These are phyloP conservation scores for Zaprionus lachaisei DNA, from an alignment of 1,140 invertebrate genomes.

Conservation along the genomic window DNA sequence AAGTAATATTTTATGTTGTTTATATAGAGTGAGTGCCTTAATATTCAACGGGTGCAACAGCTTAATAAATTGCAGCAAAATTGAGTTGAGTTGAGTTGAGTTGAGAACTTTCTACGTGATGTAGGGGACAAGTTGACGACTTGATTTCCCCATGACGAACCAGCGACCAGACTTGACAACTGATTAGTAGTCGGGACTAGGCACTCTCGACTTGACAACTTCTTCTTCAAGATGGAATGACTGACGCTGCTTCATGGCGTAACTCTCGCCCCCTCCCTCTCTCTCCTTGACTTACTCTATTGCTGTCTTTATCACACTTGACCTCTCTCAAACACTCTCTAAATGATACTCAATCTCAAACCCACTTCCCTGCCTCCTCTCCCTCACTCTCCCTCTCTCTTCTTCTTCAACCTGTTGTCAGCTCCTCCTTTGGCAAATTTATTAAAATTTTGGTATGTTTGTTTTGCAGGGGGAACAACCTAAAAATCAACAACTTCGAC, in stretches of 20 bases:
- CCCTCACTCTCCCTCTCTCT: neutral
- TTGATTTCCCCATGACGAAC: slow-evolving; percentile 33
- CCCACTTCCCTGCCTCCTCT: neutral
- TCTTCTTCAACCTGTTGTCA: neutral
- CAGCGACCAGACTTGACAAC: slow-evolving; percentile 5
- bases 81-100: neutral
- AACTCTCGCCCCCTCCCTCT: neutral
- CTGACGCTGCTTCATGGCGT: neutral
- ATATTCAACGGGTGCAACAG: slow-evolving; percentile 17
- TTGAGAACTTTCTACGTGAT: slow-evolving; percentile 33
- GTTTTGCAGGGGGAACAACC: slow-evolving; percentile 2
- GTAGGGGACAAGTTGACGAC: slow-evolving; percentile 19
- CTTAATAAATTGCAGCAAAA: slow-evolving; percentile 6
- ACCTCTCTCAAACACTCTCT: neutral
- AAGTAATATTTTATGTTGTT: neutral
- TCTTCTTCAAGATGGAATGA: neutral
- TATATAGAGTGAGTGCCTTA: neutral
- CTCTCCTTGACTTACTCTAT: neutral
- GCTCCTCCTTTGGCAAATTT: slow-evolving; percentile 1
- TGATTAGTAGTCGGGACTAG: slow-evolving; percentile 30
- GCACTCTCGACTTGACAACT: slow-evolving; percentile 19
- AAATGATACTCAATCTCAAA: neutral
- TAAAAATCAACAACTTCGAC: slow-evolving; percentile 11
- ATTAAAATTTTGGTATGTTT: slow-evolving; percentile 2
- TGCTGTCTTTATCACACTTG: neutral